Base-by-base conservation (phyloP, 2,113 vertebrate species). In the Podocnemis expansa region DNA sequence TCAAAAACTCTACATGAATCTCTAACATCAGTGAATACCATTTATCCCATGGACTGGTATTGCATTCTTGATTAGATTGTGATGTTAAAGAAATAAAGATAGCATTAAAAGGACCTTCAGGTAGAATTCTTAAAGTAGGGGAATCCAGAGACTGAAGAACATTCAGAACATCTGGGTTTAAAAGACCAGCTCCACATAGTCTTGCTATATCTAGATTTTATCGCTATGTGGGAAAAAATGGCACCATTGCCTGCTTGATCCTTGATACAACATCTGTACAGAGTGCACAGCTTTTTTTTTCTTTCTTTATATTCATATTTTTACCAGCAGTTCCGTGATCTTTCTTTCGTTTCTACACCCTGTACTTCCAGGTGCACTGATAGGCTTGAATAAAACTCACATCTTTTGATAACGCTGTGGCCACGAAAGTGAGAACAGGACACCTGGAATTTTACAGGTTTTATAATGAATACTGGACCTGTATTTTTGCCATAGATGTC, bases 361-460 rank as follows among this genome's bases (percentile, higher is more conserved):
- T 73, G 4, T 21, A 12, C 31, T 8, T 90, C 7, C 73, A 82
- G 55, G 25, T 49, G 31, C 41, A 31, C 14, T 41, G 70, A 47
- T 82, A 43, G 45, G 27, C 55, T 38, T 5, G 2, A 82, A 84
- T 89, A 67, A 8, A 82, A 2, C 56, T 58, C 83, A 85, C 85
- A 75, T 93, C 52, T 84, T 49, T 45, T 88, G 86, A n/a, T 92
- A 70, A 79, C 0, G 0, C 47, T 29, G 43, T 88, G 82, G 60
- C 75, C 81, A 51, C 47, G 45, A 79, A 94, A 73, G 54, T 24
- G 76, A 84, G 24, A 88, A 16, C 2, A 31, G 45, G n/a, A 25
- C 93, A 49, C 2, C 84, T 94, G 54, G 84, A 80, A 80, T 93
- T 95, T n/a, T 93, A 88, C 54, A 80, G 12, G 47, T 78, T 93